phyloP scores from a whole-genome alignment of 92 coral and sea anemone species.

The Isaurus tuberculatus region DNA sequence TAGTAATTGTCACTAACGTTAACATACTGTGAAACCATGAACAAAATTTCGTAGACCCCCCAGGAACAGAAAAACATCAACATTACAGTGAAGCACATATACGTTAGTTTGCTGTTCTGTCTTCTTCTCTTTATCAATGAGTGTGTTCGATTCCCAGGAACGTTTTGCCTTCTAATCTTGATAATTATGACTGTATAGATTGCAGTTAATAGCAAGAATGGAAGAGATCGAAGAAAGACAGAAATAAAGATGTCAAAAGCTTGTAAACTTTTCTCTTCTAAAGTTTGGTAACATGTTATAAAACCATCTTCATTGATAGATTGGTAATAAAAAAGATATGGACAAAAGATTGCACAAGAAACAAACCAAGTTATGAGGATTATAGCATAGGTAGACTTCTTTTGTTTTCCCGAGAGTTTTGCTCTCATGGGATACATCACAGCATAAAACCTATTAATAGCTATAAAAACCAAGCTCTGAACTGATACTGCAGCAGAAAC shows the following conservation, averaged over 20 bases:
- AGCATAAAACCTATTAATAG: slow-evolving; percentile 30
- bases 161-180: neutral
- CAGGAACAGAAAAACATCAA: slow-evolving; percentile 35
- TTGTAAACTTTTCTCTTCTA: neutral
- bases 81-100: slow-evolving; percentile 10
- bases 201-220: neutral
- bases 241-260: slow-evolving; percentile 12
- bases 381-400: neutral
- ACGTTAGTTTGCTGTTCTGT: slow-evolving; percentile 17
- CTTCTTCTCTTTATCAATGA: slow-evolving; percentile 21
- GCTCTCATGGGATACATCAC: slow-evolving; percentile 27
- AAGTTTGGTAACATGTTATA: neutral
- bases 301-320: slow-evolving; percentile 10
- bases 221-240: slow-evolving; percentile 22
- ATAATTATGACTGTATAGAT: neutral
- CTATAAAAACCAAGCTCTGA: slow-evolving; percentile 18
- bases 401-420: neutral
- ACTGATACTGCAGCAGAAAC: slow-evolving; percentile 36
- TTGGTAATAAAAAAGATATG: slow-evolving; percentile 5
- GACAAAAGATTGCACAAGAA: slow-evolving; percentile 8
- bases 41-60: slow-evolving; percentile 34
- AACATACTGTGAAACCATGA: slow-evolving; percentile 5
- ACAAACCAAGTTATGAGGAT: slow-evolving; percentile 3
- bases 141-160: slow-evolving; percentile 14
- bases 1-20: neutral